Percentiles rank a stretch among this genome's conserved stretches.
Conservation (phyloP, 2,113 vertebrate species). For the Phyllostomus hastatus region DNA sequence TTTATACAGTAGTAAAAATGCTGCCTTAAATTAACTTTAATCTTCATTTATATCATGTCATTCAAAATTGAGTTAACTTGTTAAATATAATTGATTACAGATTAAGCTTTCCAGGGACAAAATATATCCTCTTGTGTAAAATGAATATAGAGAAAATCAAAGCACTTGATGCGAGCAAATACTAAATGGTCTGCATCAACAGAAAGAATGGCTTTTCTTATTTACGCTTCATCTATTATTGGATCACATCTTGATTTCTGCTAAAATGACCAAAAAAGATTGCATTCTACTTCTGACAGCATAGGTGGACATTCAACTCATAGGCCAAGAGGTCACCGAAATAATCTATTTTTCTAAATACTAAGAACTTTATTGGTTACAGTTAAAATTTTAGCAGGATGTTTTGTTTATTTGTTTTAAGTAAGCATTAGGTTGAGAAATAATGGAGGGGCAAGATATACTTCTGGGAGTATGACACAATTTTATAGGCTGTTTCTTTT, state of each 20-base stretch:
- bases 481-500: neutral
- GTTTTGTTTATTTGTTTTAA: neutral
- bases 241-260: neutral
- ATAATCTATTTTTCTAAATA: neutral
- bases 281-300: neutral
- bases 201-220: neutral
- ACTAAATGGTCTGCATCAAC: neutral
- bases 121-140: constrained; percentile 66
- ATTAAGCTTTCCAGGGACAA: constrained; percentile 70
- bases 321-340: neutral
- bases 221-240: neutral
- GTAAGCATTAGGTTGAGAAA: neutral
- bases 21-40: constrained; percentile 82
- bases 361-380: neutral
- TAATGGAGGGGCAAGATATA: neutral
- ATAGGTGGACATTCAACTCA: neutral
- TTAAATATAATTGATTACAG: constrained; percentile 82
- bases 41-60: constrained; percentile 81
- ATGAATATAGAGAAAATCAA: constrained; percentile 65
- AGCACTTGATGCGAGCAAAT: constrained; percentile 50
- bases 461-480: neutral
- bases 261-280: neutral
- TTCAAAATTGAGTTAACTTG: constrained; percentile 83
- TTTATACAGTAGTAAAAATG: constrained; percentile 85
- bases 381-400: neutral